Conservation (phyloP, 37 sponge, comb jelly and placozoan genomes). For the Mnemiopsis leidyi region DNA sequence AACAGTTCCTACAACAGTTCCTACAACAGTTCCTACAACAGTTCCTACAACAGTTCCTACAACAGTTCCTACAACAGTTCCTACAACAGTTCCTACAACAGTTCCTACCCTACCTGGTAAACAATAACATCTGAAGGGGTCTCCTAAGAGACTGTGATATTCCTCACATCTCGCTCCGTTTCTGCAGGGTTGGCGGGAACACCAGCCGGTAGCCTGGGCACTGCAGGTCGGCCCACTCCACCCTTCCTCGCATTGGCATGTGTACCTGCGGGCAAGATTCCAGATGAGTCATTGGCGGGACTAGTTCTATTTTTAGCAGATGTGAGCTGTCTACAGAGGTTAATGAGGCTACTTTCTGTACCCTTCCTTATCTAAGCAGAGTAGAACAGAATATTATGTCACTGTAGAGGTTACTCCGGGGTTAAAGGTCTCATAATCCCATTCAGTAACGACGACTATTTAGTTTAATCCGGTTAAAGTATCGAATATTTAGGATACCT, state of each 20-base stretch:
- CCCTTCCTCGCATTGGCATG: conserved; percentile 28
- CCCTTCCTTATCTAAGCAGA: not conserved
- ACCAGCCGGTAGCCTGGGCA: not conserved
- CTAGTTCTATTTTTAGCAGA: not conserved
- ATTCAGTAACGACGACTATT: too few species aligned
- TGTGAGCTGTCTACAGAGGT: not conserved
- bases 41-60: too few species aligned
- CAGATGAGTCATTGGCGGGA: not conserved
- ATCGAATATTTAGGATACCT: too few species aligned
- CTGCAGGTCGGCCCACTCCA: conserved; percentile 39
- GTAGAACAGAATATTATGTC: not conserved
- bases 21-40: too few species aligned
- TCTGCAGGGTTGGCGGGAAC: not conserved
- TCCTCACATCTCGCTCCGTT: conserved; percentile 2
- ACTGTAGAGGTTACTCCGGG: too few species aligned
- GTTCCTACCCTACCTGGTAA: not conserved
- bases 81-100: too few species aligned
- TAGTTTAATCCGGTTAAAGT: too few species aligned
- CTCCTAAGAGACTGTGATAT: not conserved
- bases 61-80: too few species aligned
- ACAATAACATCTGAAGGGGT: not conserved
- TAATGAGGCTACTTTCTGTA: not conserved
- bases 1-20: too few species aligned
- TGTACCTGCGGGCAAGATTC: conserved; percentile 14
- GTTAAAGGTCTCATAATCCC: too few species aligned